Evolutionary conservation across 30 jellyfish, hydroid and myxozoan species (phyloP).

Genomic region (Aurelia aurita): DNA sequence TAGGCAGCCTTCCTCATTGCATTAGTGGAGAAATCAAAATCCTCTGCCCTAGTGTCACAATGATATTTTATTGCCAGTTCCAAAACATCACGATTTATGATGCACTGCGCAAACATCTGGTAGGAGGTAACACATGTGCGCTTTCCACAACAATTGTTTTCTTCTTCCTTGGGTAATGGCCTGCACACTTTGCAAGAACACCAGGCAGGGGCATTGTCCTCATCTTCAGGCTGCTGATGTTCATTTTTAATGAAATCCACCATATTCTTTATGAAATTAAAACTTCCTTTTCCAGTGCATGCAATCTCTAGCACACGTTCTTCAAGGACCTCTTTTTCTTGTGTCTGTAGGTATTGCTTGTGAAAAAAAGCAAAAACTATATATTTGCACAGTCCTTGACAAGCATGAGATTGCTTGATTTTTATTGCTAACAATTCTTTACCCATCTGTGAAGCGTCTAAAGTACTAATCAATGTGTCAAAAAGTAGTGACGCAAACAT

Average conservation of each 20-base stretch:
- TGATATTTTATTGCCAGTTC: no score
- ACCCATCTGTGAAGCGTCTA: background rate
- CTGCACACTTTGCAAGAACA: no score
- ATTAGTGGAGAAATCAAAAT: background rate
- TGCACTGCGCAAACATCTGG: no score
- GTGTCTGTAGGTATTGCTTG: slow-evolving; percentile 2
- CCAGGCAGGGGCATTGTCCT: no score
- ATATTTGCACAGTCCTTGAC: background rate
- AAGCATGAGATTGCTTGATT: background rate
- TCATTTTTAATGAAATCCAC: no score
- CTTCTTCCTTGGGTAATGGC: no score
- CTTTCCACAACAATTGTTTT: no score
- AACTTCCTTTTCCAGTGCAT: slow-evolving; percentile 4
- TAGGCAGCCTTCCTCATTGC: background rate
- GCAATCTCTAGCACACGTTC: slow-evolving; percentile 14
- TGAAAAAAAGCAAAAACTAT: background rate
- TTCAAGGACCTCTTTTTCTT: slow-evolving; percentile 2
- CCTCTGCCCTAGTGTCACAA: background rate
- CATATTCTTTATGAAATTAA: background rate
- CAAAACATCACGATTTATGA: no score
- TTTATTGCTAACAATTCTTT: background rate
- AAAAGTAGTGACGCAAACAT: no score
- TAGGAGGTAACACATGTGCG: no score
- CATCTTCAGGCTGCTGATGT: no score
- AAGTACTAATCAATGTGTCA: no score